phyloP scores from a whole-genome alignment of 30 jellyfish, hydroid and myxozoan genomes.

The Turritopsis dohrnii region DNA sequence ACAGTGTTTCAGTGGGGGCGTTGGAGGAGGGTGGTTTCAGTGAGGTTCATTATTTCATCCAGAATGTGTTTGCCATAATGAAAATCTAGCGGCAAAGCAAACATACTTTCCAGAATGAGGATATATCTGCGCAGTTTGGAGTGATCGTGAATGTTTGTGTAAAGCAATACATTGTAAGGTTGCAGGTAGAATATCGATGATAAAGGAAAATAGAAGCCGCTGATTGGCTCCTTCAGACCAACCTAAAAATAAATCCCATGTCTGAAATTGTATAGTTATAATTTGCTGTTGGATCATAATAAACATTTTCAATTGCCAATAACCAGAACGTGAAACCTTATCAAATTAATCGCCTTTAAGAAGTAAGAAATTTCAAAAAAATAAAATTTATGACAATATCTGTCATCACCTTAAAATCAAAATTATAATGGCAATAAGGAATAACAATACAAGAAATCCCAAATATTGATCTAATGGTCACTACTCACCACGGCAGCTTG shows the following conservation, averaged over 20 bases:
- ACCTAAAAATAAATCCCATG: neutral
- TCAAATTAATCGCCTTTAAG: neutral
- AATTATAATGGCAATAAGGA: too few relatives aligned
- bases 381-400: too few relatives aligned
- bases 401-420: too few relatives aligned
- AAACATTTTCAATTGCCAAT: too few relatives aligned
- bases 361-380: neutral
- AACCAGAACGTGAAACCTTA: too few relatives aligned
- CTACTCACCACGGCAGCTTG: slow-evolving; percentile 15
- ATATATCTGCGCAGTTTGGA: slow-evolving; percentile 1
- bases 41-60: too few relatives aligned
- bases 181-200: neutral
- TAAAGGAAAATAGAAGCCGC: neutral
- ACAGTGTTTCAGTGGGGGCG: too few relatives aligned
- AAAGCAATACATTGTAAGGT: neutral
- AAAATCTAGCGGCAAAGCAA: neutral
- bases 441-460: too few relatives aligned
- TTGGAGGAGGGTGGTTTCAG: too few relatives aligned
- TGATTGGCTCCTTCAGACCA: neutral
- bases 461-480: too few relatives aligned
- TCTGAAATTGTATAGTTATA: neutral
- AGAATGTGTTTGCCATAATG: neutral
- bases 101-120: neutral
- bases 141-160: slow-evolving; percentile 1
- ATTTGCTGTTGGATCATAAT: too few relatives aligned